Base-by-base conservation (phyloP, 2,888 invertebrate species). In the Drosophila neonasuta region DNA sequence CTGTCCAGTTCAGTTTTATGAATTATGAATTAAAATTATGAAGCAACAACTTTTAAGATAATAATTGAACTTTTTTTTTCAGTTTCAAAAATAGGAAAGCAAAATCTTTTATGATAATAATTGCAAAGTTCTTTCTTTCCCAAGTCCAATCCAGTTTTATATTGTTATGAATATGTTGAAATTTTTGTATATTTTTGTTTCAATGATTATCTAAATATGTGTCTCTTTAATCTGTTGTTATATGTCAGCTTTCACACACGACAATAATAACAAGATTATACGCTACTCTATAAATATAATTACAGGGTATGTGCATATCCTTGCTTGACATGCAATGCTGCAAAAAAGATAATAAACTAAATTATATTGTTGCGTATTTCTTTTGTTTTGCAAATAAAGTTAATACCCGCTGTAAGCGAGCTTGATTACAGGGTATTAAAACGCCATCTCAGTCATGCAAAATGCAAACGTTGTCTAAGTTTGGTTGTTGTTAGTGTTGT, bases 401-500 rank as follows among this genome's bases (percentile, higher is more conserved):
- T 58, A 39, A 65, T 71, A 45, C 57, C 54, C 30, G 30, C 8
- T 17, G 8, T 15, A 10, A n/a, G 9, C 20, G 4, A 32, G 15
- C 10, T 73, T 52, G 24, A 13, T 50, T 60, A 44, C 20, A 74
- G 69, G 59, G 74, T 74, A 77, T 57, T 50, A 17, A 52, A 63
- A 51, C 65, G 57, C 39, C 48, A 51, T 49, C 41, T 61, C 70
- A 61, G 76, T 63, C 76, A 79, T 74, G 63, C 76, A 78, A 75
- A 74, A 65, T 74, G 74, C 74, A 74, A 74, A 74, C 74, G 69
- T 60, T 74, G 78, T 74, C 74, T 78, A 48, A 63, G 63, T 57
- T 50, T 61, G 17, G 66, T 56, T 55, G 59, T 64, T 55, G 58
- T 62, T 41, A 5, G 13, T 5, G 62, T 45, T 44, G 42, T 49